Evolutionary conservation across 2,797 vertebrate genomes (phyloP), one percentile per base, ranked within the genome.

Genomic region (Acrossocheilus fasciatus): DNA sequence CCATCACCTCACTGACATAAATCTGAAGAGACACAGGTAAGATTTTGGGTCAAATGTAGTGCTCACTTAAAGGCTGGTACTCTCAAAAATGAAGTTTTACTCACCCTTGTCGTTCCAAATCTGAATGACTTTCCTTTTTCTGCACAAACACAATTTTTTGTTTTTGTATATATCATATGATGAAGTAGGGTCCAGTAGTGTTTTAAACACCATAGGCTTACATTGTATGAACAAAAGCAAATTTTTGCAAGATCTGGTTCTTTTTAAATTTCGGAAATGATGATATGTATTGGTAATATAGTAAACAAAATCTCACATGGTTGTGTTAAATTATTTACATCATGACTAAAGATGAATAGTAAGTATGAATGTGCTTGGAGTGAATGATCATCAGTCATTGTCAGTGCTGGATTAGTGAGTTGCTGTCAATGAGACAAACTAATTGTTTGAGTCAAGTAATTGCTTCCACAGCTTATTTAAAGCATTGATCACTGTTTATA

Each of bases 11-110:
- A 41, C n/a, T n/a, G 52, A 39, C 10, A 41, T 5, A 66, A 6
- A 64, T 4, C 41, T 64, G 4, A 62, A 50, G 20, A 54, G 23
- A 59, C 50, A 59, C 75, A 79, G 83, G 83, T 85, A 59, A 59
- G 83, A 69, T 3, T 0, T 3, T n/a, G 17, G 17, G 23, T 45
- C 23, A 43, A 52, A 39, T 3, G 18, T 0, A 26, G 7, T 23
- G 26, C 10, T 68, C 1, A 41, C 8, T 68, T 81, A 41, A 43
- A 6, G 10, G 3, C 30, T 39, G 39, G 3, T 14, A n/a, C 36
- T 70, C 4, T 41, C 1, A 34, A 34, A 66, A 17, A 66, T 34
- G 1, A 7, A 34, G 1, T 34, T 64, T 34, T 6, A 66, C 30
- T 66, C 1, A 66, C 6, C 30, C 12, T 66, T 15, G 15, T 34